A percentile compares a stretch with the other conserved stretches of the same genome.
Conservation (phyloP, 2,113 vertebrate species). For the Scortum barcoo region DNA sequence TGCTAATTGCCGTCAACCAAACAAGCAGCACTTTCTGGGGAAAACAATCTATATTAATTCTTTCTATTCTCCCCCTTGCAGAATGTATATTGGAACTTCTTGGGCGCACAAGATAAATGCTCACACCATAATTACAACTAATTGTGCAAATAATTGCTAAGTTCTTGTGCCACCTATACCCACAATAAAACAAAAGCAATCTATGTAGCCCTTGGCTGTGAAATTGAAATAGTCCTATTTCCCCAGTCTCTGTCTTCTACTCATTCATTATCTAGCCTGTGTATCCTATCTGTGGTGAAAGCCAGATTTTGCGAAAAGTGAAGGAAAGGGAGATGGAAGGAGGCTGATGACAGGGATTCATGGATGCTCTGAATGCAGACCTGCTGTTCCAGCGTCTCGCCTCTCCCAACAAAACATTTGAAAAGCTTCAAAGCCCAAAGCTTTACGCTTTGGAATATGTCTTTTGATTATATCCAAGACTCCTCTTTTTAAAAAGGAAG, state of each 20-base stretch:
- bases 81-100: conserved; percentile 68
- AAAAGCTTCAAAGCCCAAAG: conserved; percentile 78
- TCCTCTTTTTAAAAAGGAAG: conserved; percentile 57
- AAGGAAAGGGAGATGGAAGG: conserved; percentile 52
- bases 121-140: conserved; percentile 81
- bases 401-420: conserved; percentile 73
- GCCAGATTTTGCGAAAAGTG: conserved; percentile 62
- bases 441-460: conserved; percentile 68
- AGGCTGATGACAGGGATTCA: conserved; percentile 76
- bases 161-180: conserved; percentile 71
- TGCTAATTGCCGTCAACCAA: conserved; percentile 78
- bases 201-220: conserved; percentile 73
- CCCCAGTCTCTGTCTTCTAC: conserved; percentile 59
- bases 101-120: conserved; percentile 76
- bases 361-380: conserved; percentile 74
- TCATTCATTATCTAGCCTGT: conserved; percentile 72
- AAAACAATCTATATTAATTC: conserved; percentile 80
- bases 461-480: conserved; percentile 74
- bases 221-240: conserved; percentile 73
- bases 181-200: conserved; percentile 77
- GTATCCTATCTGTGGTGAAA: conserved; percentile 69
- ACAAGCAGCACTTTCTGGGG: conserved; percentile 73
- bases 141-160: conserved; percentile 83
- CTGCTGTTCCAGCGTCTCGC: conserved; percentile 63
- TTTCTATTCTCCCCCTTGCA: conserved; percentile 59